Conservation (phyloP, 2,888 invertebrate species). For the Chironomus tentans region DNA sequence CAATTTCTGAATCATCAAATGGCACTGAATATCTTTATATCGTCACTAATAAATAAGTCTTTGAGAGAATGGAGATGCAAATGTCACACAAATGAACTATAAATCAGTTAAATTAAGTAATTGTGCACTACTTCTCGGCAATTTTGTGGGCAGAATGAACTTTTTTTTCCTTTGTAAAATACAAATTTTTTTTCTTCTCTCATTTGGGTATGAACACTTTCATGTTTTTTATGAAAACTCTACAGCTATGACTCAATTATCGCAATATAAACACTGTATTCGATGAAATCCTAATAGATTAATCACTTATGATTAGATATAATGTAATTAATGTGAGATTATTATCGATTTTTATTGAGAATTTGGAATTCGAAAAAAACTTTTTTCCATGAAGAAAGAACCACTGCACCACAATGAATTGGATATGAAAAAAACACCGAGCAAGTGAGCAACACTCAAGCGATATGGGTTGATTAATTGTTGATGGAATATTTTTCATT, state of each 20-base stretch:
- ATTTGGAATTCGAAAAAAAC: neutral
- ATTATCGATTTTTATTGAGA: constrained; percentile 22
- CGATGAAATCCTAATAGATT: neutral
- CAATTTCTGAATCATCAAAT: too few species aligned
- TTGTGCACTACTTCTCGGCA: neutral
- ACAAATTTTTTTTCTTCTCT: neutral
- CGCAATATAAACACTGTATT: neutral
- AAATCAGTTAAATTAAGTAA: neutral
- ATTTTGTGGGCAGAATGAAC: neutral
- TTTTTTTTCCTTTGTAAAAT: neutral
- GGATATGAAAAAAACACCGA: neutral
- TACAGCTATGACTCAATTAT: neutral
- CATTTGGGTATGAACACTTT: neutral
- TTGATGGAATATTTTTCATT: neutral
- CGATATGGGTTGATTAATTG: neutral
- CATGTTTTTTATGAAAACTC: neutral
- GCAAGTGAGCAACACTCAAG: neutral
- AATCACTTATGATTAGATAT: neutral
- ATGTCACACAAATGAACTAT: too few species aligned
- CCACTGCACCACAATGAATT: constrained; percentile 20
- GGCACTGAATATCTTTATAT: too few species aligned
- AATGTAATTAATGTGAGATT: constrained; percentile 3
- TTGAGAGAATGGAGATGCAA: too few species aligned
- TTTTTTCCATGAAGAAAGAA: neutral
- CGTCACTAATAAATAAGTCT: too few species aligned